These are phyloP conservation scores for Danio jaintianensis DNA, from an alignment of 2,797 vertebrate species.

Conservation along the genomic window DNA sequence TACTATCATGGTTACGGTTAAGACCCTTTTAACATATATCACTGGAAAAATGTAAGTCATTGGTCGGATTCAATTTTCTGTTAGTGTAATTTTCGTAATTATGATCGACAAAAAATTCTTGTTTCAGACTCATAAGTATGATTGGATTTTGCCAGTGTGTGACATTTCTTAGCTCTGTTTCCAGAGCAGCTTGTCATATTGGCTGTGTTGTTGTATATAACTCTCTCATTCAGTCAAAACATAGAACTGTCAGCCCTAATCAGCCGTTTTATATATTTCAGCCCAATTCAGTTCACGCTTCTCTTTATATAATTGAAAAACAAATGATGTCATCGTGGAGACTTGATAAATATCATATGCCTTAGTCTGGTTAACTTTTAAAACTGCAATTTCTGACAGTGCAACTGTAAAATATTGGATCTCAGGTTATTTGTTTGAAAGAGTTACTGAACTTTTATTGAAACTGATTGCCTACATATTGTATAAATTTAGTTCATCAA, in stretches of 20 bases:
- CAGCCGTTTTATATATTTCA: not conserved
- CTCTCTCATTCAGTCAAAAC: not conserved
- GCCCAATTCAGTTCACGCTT: not conserved
- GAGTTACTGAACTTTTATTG: not conserved
- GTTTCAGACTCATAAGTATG: conserved; percentile 13
- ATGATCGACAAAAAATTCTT: conserved; percentile 2
- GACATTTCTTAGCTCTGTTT: conserved; percentile 34
- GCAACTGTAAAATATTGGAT: not conserved
- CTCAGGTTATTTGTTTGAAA: not conserved
- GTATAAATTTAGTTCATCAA: not conserved
- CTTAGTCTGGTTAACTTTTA: conserved; percentile 2
- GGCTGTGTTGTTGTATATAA: conserved; percentile 6
- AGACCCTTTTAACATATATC: not conserved
- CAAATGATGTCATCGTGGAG: conserved; percentile 25
- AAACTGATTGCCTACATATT: not conserved
- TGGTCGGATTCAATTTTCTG: conserved; percentile 8
- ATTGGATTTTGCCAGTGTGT: conserved; percentile 17
- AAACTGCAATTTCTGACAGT: conserved; percentile 19
- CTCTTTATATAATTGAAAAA: conserved; percentile 6
- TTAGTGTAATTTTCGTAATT: conserved; percentile 4
- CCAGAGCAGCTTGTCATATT: conserved; percentile 12
- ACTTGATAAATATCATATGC: not conserved
- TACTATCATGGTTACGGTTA: conserved; percentile 4
- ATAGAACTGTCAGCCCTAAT: conserved; percentile 17
- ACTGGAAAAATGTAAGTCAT: conserved; percentile 21